Evolutionary conservation across 2,888 invertebrate genomes (phyloP), one percentile per base, ranked within the genome.

Genomic region (Ditula angustiorana): DNA sequence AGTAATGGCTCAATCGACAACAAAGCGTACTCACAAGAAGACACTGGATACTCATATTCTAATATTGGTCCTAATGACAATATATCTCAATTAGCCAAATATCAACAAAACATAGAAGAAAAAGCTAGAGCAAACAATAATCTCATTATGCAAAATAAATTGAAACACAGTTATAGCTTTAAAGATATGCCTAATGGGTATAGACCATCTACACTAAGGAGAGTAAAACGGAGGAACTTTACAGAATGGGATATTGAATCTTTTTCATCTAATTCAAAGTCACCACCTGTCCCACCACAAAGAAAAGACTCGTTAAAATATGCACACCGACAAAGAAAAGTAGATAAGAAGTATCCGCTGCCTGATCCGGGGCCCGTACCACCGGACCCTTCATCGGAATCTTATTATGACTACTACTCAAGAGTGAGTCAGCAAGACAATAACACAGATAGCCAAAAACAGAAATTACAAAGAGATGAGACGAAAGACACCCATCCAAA

Each of bases 101-200:
- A 95, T 75, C 95, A 95, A 88, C 94, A 94, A 87, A 94, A 92
- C 61, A 93, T 93, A 76, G 93, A 93, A 79, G 92, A 93, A 76
- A 93, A 93, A 67, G 85, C 93, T 21, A 83, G 90, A 80, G 87
- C 89, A 0, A 93, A 94, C 67, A 90, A 94, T 70, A 92, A 93
- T 72, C 83, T 94, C 62, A 90, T 94, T 71, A 82, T 85, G 75
- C 91, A 92, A 77, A 91, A 87, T 79, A 93, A 93, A 80, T 78
- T 93, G 58, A 93, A 92, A 76, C 92, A 93, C 71, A 94, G 94
- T 70, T 93, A 89, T 76, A 93, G 94, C 79, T 94, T 95, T 71
- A 94, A 94, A 76, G 94, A 94, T 74, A 89, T 94, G 81, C 92
- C 92, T 66, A 95, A 94, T 79, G 95, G 95, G 19, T 95, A 94